Evolutionary conservation across 2,888 invertebrate species (phyloP), one percentile per base, ranked within the genome.

Genomic region (Carterocephalus palaemon): DNA sequence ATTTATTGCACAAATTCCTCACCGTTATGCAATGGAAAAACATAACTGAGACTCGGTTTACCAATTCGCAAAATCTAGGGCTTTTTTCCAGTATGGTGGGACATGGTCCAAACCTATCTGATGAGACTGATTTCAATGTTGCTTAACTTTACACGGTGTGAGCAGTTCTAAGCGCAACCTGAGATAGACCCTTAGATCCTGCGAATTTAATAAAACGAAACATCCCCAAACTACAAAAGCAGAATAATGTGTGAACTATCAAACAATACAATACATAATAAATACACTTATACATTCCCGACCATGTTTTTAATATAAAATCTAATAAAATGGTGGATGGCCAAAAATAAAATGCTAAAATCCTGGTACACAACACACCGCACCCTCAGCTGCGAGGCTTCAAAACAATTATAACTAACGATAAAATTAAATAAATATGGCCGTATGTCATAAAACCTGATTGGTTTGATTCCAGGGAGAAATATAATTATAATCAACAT

Each of bases 311-410:
- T n/a, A 7, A 9, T 6, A 26, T 16, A 24, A 38, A 12, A 17
- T 28, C 20, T 8, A 7, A 9, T 17, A 2, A 23, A 7, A 17
- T 16, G 1, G 19, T 10, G 16, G 10, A 31, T 10, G 32, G 7
- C n/a, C 7, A 37, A 42, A n/a, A n/a, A n/a, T n/a, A n/a, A n/a
- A n/a, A 37, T 28, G 19, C 41, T 20, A 32, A n/a, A 24, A 31
- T 12, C 40, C n/a, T 22, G 20, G n/a, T 36, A 16, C 36, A 36
- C 37, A 56, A 16, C 36, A 36, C 37, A 56, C 74, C 79, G 75
- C 75, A 64, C 76, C 78, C 75, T 52, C 42, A 48, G 65, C 68
- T 78, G 79, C 79, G 79, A 81, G 79, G 79, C 63, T 67, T 60
- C 54, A 41, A 61, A 62, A 63, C 50, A 58, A 67, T 58, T 60